Conservation (phyloP, 2,888 invertebrate genomes). For the Diogma glabrata region DNA sequence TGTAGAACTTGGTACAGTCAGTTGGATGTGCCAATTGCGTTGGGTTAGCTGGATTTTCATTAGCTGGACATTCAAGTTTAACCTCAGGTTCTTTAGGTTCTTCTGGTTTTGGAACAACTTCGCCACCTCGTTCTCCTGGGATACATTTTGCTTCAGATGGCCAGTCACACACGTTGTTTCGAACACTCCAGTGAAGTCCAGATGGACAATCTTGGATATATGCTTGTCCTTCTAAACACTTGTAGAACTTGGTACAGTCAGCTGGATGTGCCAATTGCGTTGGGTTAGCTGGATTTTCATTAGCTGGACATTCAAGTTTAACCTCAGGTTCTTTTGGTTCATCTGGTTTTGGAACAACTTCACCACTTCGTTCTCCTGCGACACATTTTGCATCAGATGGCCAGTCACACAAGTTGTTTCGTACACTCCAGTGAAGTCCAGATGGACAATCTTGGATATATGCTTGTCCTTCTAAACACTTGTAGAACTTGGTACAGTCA, state of each 20-base stretch:
- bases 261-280: constrained; percentile 3
- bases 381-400: too few relatives aligned
- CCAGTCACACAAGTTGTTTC: not conserved
- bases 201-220: not conserved
- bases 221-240: not conserved
- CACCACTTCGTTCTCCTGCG: too few relatives aligned
- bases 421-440: constrained; percentile 5
- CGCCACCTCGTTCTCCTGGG: not conserved
- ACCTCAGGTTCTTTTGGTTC: too few relatives aligned
- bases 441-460: not conserved
- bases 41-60: constrained; percentile 1
- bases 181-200: constrained; percentile 6
- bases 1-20: constrained; percentile 14
- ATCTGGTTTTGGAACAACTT: too few relatives aligned
- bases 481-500: constrained; percentile 7
- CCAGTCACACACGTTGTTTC: not conserved
- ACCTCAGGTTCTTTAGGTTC: not conserved
- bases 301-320: not conserved
- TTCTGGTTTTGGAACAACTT: not conserved
- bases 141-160: not conserved
- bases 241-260: constrained; percentile 7
- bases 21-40: constrained; percentile 8
- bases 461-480: not conserved
- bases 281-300: not conserved
- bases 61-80: not conserved